These are phyloP conservation scores for Galeruca laticollis DNA, from an alignment of 2,888 invertebrate species.

Conservation along the genomic window DNA sequence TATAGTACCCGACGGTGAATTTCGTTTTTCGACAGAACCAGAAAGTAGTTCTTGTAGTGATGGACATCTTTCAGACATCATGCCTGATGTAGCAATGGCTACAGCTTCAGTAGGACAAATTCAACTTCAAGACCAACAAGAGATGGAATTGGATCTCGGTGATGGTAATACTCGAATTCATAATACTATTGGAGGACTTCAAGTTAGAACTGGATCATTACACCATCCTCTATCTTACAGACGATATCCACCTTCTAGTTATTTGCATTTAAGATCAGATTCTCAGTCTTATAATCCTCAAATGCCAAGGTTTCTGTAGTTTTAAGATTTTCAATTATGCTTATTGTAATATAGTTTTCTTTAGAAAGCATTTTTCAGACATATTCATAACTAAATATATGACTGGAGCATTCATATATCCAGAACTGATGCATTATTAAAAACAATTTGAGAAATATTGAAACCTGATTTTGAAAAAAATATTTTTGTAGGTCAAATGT, in stretches of 20 bases:
- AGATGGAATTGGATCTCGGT: constrained; percentile 86
- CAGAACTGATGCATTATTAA: no score
- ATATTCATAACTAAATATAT: no score
- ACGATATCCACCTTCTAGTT: constrained; percentile 61
- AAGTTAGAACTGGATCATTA: constrained; percentile 55
- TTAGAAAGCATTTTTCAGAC: constrained; percentile 20
- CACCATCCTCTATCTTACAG: constrained; percentile 57
- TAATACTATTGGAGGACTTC: constrained; percentile 53
- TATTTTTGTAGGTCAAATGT: no score
- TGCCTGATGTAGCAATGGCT: constrained; percentile 95
- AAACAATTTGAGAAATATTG: no score
- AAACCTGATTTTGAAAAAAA: no score
- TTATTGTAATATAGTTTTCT: constrained; percentile 39
- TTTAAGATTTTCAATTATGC: constrained; percentile 52
- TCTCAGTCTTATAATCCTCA: constrained; percentile 57
- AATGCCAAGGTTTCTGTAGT: constrained; percentile 60
- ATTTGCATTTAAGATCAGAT: constrained; percentile 57
- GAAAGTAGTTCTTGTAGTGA: constrained; percentile 74
- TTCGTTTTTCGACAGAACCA: constrained; percentile 64
- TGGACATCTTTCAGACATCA: constrained; percentile 83
- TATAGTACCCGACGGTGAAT: constrained; percentile 75
- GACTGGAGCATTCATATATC: no score
- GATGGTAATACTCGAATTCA: constrained; percentile 82
- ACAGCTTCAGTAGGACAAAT: constrained; percentile 79
- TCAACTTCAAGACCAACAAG: constrained; percentile 73